Base-by-base conservation (phyloP, 2,113 vertebrate genomes). In the Aphyosemion australe region DNA sequence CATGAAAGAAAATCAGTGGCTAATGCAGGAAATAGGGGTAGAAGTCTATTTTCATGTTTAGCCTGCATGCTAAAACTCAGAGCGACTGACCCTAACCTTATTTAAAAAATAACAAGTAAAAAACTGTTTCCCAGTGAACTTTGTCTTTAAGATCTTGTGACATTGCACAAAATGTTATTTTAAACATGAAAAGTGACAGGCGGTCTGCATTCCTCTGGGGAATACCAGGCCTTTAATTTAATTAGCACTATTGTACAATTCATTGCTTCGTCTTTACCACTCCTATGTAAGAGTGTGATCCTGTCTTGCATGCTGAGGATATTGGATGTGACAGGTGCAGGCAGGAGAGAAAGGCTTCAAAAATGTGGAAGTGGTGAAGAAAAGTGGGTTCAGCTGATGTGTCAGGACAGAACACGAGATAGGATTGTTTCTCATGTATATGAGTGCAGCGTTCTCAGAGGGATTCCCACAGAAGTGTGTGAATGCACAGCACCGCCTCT, bases 281-380 rank as follows among this genome's bases (percentile, higher is more conserved):
- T 63, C 81, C 57, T 65, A 68, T 71, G 42, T 73, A 14, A 32
- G 32, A 5, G 34, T 37, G 50, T 57, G 61, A 68, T 81, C 46
- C 52, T 31, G 13, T 73, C 62, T 74, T 43, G 55, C 68, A 62
- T 70, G 60, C 52, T 78, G 13, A 61, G 76, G 53, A 80, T 78
- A 84, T 87, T 88, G 78, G 76, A 66, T 63, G 67, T 83, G 83
- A 78, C 81, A 82, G 74, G 56, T 75, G 73, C 78, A 75, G 51
- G 53, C 58, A 15, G 1, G 32, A 51, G 61, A 51, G 66, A 51
- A 76, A 74, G 47, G 48, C 53, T 69, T 66, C 15, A 70, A 32
- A 76, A 74, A 69, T 19, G 58, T 55, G 51, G 51, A 61, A 31
- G 61, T 9, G 11, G 37, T 15, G 50, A 57, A 52, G 61, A 70